Evolutionary conservation across 2,888 invertebrate genomes (phyloP), one percentile per base, ranked within the genome.

Genomic region (Litoditis marina): DNA sequence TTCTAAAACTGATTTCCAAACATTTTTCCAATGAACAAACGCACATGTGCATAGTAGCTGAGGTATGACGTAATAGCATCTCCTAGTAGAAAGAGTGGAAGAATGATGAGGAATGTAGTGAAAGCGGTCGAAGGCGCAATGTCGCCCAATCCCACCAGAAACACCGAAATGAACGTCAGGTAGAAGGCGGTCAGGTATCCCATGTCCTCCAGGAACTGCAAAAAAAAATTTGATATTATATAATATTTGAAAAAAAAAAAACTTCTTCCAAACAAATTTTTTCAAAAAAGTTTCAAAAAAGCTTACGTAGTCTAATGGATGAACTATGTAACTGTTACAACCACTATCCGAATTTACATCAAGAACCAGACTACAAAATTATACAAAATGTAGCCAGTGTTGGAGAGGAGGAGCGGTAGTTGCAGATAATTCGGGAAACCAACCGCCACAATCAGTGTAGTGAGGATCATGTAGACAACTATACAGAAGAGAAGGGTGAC

Each of bases 231-330:
- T 47, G 16, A 55, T 49, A 3, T 55, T 49, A 25, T 61, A 54
- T n/a, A 61, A 36, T 19, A 55, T n/a, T 55, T 61, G 32, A n/a
- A 60, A 60, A 27, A 49, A 49, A 31, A 28, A 27, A 49, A 13
- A 3, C 16, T 5, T 19, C 19, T 49, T 27, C 19, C 11, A 13
- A 51, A 19, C 11, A 51, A 1, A 28, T 11, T n/a, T n/a, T n/a
- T n/a, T n/a, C n/a, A n/a, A n/a, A n/a, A n/a, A n/a, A n/a, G n/a
- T n/a, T n/a, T n/a, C n/a, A n/a, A n/a, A n/a, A n/a, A n/a, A n/a
- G n/a, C n/a, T n/a, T n/a, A n/a, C n/a, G n/a, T n/a, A n/a, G n/a
- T n/a, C n/a, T n/a, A n/a, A n/a, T n/a, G n/a, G n/a, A n/a, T n/a
- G n/a, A n/a, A n/a, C n/a, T n/a, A n/a, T n/a, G n/a, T n/a, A n/a